phyloP scores from a whole-genome alignment of 2,113 vertebrate species.

The Vulpes ferrilata region DNA sequence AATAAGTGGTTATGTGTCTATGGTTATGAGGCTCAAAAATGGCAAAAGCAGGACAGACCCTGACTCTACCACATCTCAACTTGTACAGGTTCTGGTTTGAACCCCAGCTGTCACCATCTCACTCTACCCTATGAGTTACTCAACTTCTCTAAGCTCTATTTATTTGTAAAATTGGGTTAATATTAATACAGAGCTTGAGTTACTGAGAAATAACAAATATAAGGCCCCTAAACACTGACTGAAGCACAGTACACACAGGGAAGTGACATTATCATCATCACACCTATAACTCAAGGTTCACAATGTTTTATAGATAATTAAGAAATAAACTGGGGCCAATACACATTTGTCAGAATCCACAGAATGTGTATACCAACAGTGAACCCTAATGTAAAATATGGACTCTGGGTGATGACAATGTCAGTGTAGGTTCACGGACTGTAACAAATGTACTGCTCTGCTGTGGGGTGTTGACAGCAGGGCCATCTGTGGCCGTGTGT shows the following conservation, averaged over 20 bases:
- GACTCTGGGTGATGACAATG: background rate
- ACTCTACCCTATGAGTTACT: background rate
- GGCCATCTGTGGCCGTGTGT: background rate
- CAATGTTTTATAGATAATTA: background rate
- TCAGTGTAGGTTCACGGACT: background rate
- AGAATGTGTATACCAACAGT: background rate
- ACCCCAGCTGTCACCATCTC: background rate
- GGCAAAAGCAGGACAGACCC: background rate
- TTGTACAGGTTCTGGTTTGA: background rate
- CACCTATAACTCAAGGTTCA: background rate
- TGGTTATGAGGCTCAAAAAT: background rate
- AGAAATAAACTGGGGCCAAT: background rate
- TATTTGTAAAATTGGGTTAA: background rate
- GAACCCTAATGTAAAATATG: background rate
- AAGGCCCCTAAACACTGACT: background rate
- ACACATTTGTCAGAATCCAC: background rate
- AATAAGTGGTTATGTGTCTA: background rate
- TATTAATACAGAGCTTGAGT: background rate
- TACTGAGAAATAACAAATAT: background rate
- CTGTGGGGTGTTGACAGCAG: accelerated
- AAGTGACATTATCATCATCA: background rate
- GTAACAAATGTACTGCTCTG: background rate
- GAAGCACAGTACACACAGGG: too few species aligned
- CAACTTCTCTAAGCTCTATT: background rate
- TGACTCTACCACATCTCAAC: background rate